phyloP scores from a whole-genome alignment of 2,797 vertebrate species.

The Cuculus canorus region DNA sequence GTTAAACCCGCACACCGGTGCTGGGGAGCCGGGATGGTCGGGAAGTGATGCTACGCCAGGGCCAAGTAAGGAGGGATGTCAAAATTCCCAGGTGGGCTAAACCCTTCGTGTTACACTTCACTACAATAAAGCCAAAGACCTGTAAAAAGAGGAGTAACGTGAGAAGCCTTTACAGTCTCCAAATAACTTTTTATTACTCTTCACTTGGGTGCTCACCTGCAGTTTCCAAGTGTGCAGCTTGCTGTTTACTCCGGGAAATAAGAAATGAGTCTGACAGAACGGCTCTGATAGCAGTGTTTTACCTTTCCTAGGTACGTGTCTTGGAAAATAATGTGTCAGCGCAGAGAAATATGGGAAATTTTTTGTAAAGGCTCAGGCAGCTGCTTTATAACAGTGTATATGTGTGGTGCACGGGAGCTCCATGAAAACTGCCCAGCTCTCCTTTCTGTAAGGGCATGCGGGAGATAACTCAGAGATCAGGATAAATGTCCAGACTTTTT shows the following conservation, averaged over 20 bases:
- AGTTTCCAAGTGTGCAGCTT: not conserved
- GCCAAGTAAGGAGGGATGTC: not conserved
- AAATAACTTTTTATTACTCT: slow-evolving; percentile 24
- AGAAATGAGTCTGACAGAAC: not conserved
- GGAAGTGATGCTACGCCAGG: not conserved
- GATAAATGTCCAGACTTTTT: not conserved
- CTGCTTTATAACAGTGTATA: not conserved
- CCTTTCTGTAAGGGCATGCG: not conserved
- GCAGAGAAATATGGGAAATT: fast-evolving
- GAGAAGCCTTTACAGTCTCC: not conserved
- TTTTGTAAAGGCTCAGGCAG: not conserved
- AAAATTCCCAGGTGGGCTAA: not conserved
- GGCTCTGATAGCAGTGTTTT: not conserved
- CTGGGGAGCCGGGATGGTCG: not conserved
- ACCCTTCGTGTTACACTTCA: not conserved
- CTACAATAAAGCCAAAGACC: not conserved
- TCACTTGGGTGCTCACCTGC: not conserved
- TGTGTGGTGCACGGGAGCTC: not conserved
- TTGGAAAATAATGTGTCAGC: not conserved
- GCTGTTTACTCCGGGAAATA: slow-evolving; percentile 2
- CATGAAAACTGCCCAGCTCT: not conserved
- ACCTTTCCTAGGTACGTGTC: not conserved
- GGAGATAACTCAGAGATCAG: not conserved
- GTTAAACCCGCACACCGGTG: not conserved
- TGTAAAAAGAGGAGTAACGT: not conserved